These are phyloP conservation scores for Perodicticus potto DNA, from an alignment of 2,797 vertebrate genomes.

Conservation along the genomic window DNA sequence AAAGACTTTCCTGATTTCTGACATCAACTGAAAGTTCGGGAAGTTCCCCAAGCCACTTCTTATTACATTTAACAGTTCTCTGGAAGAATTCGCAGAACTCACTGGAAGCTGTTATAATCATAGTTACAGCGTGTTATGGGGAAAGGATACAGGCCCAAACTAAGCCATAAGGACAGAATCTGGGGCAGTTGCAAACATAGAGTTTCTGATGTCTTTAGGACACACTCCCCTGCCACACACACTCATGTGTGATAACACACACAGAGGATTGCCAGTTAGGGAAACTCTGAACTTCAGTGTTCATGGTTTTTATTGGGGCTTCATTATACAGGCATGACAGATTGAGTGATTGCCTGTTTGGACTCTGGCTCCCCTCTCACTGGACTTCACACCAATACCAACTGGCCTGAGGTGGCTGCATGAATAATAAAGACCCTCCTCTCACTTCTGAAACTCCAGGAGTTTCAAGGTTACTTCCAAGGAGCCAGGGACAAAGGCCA, in stretches of 20 bases:
- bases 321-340: not conserved
- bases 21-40: not conserved
- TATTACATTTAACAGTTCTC: not conserved
- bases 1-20: not conserved
- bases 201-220: not conserved
- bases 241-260: not conserved
- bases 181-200: not conserved
- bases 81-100: conserved; percentile 43
- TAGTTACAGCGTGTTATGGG: not conserved
- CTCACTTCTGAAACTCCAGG: conserved; percentile 7
- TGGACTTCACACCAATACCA: conserved; percentile 1
- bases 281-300: not conserved
- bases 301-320: not conserved
- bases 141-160: conserved; percentile 17
- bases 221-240: not conserved
- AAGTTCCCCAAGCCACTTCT: not conserved
- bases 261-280: not conserved
- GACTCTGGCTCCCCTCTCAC: not conserved
- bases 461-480: not conserved
- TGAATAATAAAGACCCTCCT: not conserved
- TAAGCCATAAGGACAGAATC: not conserved
- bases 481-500: not conserved
- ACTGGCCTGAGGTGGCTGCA: not conserved
- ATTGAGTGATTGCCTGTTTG: not conserved
- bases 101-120: not conserved